Base-by-base conservation (phyloP, 2,797 vertebrate genomes). In the Karalla daura region DNA sequence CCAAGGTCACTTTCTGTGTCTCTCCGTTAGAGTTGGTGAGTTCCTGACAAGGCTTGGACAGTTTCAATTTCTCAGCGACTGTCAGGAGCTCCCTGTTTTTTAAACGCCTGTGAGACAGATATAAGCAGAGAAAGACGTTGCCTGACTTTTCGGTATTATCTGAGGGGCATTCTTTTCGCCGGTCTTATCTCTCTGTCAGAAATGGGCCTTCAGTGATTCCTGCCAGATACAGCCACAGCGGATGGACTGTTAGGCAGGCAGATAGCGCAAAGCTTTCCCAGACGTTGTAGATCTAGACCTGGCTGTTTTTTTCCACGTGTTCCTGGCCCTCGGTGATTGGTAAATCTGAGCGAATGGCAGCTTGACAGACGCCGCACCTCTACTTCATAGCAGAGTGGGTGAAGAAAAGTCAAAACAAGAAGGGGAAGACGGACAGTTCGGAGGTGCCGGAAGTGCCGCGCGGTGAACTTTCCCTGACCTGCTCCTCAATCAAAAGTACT, bases 41-140 rank as follows among this genome's bases (percentile, higher is more conserved):
- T 70, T 85, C 76, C 85, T 92, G 89, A 92, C 90, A 85, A 75
- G 85, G 11, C 64, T 60, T 75, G 89, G 86, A 89, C 81, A 82
- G 85, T 86, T 92, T 90, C 86, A 89, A 86, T 91, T 88, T 88
- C 87, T 88, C 82, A 75, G 78, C 66, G 41, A 59, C 88, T 89
- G 90, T 88, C 89, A 81, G 80, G 59, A 45, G 84, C 85, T 33
- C 62, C 63, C 65, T 84, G 78, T 80, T 87, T 88, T 87, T 80
- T 78, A 86, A 86, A 88, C 7, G 61, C 74, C 77, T 72, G 49
- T 63, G 80, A 89, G 86, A 83, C 74, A 67, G 83, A 89, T 84
- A 74, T 81, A 84, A 84, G 78, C 78, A 73, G 68, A 86, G 68
- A 78, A 89, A 88, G 84, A 91, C 83, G 86, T 88, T 87, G 74